Evolutionary conservation across 2,113 vertebrate species (phyloP), one percentile per base, ranked within the genome.

Genomic region (Tursiops truncatus): DNA sequence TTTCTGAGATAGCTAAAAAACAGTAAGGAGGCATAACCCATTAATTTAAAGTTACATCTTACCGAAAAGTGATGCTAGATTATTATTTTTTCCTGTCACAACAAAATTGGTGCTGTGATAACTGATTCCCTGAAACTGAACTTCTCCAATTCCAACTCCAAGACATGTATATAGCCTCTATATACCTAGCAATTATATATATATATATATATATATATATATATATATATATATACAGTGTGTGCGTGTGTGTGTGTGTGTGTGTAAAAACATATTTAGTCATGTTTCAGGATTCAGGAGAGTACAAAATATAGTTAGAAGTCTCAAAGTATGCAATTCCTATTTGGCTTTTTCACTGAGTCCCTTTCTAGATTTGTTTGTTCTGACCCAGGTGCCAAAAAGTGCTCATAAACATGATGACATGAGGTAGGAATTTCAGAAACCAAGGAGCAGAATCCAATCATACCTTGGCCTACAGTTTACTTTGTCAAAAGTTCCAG

Each of bases 11-110:
- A 33, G 25, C 36, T 85, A 89, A 31, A 95, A 81, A 82, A 76
- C 36, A 85, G 84, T 80, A 92, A 88, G 12, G 38, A 94, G 38
- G 2, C 77, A 74, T 80, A 83, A 88, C 36, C 58, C 50, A 79
- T 28, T 86, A 76, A 89, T 96, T 95, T 92, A 91, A 96, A 88
- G 14, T 91, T 96, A 8, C 38, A 41, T 77, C 36, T 91, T 95
- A 67, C 60, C 76, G 38, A 88, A 86, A 90, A 92, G 44, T 62
- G 41, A 90, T 50, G 17, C 5, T 79, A 7, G 20, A 44, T 7
- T 63, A 9, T 8, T 74, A 44, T 8, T 68, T 60, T 90, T 62
- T 60, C 80, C 58, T 15, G 26, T 74, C 63, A 73, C 33, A 67
- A 44, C 36, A 89, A 76, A 73, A 77, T 73, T 28, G 71, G 4